A percentile compares a stretch with the other conserved stretches of the same genome.
phyloP scores from a whole-genome alignment of 1,140 invertebrate genomes.

The Nephotettix cincticeps region DNA sequence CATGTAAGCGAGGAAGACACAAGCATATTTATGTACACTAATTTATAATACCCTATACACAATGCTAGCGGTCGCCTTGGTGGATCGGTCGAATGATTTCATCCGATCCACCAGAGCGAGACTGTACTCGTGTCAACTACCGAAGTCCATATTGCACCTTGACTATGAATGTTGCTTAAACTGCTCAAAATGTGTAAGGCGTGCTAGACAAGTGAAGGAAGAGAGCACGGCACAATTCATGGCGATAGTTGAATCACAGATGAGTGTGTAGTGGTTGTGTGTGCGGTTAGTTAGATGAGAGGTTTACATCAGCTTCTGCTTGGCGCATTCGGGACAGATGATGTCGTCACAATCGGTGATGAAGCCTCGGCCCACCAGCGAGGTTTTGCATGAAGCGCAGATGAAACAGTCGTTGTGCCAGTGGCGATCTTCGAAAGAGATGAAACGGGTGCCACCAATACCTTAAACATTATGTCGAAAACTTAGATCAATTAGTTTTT shows the following conservation, averaged over 20 bases:
- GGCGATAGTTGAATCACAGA: slow-evolving; percentile 12
- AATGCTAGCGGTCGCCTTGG: neutral
- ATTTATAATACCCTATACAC: slow-evolving; percentile 16
- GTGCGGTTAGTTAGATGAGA: too few relatives aligned
- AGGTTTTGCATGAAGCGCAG: slow-evolving; percentile 92
- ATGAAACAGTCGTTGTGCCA: slow-evolving; percentile 99
- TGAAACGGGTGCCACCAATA: slow-evolving; percentile 98
- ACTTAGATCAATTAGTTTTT: too few relatives aligned
- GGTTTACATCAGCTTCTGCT: slow-evolving; percentile 55
- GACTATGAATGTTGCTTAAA: too few relatives aligned
- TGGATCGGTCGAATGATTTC: too few relatives aligned
- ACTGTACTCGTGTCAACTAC: too few relatives aligned
- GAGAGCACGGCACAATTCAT: slow-evolving; percentile 6
- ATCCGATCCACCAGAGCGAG: too few relatives aligned
- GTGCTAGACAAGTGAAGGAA: neutral
- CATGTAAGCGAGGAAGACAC: slow-evolving; percentile 15
- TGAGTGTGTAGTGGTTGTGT: neutral
- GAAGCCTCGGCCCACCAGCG: slow-evolving; percentile 96
- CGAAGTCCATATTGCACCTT: too few relatives aligned
- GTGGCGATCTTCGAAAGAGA: slow-evolving; percentile 98
- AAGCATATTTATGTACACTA: slow-evolving; percentile 13
- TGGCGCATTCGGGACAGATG: slow-evolving; percentile 98
- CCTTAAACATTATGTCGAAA: slow-evolving; percentile 65
- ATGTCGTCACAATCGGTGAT: slow-evolving; percentile 97
- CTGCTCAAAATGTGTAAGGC: too few relatives aligned